Evolutionary conservation across 2,113 vertebrate species (phyloP).

Genomic region (Leuciscus idus): DNA sequence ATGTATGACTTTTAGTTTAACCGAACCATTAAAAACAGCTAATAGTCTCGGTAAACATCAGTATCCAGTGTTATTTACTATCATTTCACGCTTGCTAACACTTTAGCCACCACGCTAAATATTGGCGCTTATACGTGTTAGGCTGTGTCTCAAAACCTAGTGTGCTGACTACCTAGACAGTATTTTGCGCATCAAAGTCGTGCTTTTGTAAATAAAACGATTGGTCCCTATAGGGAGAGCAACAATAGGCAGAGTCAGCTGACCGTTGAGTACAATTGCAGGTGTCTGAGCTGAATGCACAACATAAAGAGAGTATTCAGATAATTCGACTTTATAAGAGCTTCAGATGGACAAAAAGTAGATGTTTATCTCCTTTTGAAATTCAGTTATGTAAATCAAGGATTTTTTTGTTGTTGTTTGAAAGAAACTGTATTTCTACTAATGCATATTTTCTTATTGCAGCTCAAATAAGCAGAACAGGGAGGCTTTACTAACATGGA

Average conservation of each 20-base stretch:
- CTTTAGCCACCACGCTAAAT: constrained; percentile 21
- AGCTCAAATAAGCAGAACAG: neutral
- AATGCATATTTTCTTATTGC: neutral
- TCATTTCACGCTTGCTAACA: neutral
- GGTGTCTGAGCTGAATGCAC: neutral
- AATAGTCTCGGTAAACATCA: neutral
- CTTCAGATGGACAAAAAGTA: neutral
- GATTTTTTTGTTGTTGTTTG: neutral
- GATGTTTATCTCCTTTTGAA: neutral
- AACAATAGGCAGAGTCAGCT: neutral
- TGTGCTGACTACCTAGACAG: constrained; percentile 27
- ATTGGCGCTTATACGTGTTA: neutral
- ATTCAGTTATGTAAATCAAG: neutral
- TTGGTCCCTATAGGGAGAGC: neutral
- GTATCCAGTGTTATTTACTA: neutral
- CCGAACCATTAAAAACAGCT: neutral
- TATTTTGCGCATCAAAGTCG: neutral
- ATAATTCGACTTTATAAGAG: neutral
- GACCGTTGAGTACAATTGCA: too few relatives aligned
- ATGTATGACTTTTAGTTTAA: neutral
- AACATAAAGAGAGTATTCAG: neutral
- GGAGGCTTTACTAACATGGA: constrained; percentile 46
- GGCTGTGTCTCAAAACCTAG: constrained; percentile 32
- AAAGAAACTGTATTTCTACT: neutral
- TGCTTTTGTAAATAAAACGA: neutral